These are phyloP conservation scores for Ecliptopera silaceata DNA, from an alignment of 2,888 invertebrate genomes.

Conservation along the genomic window DNA sequence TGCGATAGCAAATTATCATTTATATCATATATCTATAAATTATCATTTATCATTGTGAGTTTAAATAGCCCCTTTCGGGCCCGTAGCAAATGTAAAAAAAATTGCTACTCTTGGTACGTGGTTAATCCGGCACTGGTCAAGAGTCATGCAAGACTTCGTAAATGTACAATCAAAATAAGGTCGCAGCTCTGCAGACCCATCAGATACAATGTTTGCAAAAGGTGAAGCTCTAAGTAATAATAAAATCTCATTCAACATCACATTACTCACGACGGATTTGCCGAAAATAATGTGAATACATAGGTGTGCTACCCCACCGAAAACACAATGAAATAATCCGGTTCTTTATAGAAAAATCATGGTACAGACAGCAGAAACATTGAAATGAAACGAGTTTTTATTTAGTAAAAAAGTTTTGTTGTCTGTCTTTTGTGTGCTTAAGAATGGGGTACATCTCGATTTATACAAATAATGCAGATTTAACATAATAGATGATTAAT, in stretches of 20 bases:
- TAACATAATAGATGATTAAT: no score
- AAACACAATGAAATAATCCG: slow-evolving; percentile 79
- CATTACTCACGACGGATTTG: slow-evolving; percentile 31
- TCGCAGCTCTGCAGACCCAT: slow-evolving; percentile 6
- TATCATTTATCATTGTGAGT: no score
- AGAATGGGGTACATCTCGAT: background rate
- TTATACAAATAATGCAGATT: no score
- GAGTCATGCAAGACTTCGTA: no score
- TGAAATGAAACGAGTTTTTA: slow-evolving; percentile 10
- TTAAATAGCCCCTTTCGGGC: no score
- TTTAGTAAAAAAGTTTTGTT: background rate
- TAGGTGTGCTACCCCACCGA: slow-evolving; percentile 51
- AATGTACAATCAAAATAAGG: background rate
- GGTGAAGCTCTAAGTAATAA: slow-evolving; percentile 28
- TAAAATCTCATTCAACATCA: slow-evolving; percentile 22
- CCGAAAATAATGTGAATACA: slow-evolving; percentile 34
- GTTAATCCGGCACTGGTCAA: no score
- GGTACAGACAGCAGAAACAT: slow-evolving; percentile 48
- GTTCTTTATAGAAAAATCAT: slow-evolving; percentile 57
- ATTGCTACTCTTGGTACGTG: no score
- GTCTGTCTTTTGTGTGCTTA: background rate
- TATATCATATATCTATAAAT: no score
- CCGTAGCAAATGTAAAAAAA: no score
- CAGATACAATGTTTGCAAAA: slow-evolving; percentile 17
- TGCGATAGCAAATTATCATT: no score